Percentiles rank a stretch among this genome's conserved stretches.
phyloP scores from a whole-genome alignment of 1,140 invertebrate species.

The Drosophila insularis region DNA sequence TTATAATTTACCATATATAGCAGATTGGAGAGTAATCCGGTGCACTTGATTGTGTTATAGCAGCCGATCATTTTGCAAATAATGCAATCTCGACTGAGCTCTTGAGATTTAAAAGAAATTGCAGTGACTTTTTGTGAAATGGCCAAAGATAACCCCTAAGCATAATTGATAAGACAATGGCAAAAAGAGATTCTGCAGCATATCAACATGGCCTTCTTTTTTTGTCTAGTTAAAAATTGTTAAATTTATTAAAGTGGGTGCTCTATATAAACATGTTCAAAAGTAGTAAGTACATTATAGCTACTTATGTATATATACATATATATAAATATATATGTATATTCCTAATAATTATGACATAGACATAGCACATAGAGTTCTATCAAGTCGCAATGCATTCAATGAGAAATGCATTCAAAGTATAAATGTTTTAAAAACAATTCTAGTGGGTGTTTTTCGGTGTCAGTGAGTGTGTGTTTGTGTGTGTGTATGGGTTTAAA shows the following conservation, averaged over 20 bases:
- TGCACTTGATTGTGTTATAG: constrained; percentile 70
- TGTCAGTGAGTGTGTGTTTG: constrained; percentile 9
- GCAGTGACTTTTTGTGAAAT: constrained; percentile 30
- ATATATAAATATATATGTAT: constrained; percentile 50
- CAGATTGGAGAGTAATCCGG: constrained; percentile 69
- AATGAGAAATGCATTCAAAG: constrained; percentile 33
- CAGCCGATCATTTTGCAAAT: constrained; percentile 67
- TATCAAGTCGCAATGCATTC: constrained; percentile 57
- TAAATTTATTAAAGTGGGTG: constrained; percentile 25
- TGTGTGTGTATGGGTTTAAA: constrained; percentile 31
- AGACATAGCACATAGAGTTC: constrained; percentile 55
- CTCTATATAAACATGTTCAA: constrained; percentile 44
- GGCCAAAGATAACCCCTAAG: constrained; percentile 42
- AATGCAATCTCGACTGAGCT: constrained; percentile 38
- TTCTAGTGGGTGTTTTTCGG: constrained; percentile 67
- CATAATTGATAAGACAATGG: constrained; percentile 16
- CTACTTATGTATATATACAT: constrained; percentile 36
- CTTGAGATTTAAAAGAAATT: constrained; percentile 52
- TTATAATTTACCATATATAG: constrained; percentile 65
- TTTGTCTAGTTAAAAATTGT: constrained; percentile 9
- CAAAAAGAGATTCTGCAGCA: not conserved
- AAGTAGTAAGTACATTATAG: constrained; percentile 47
- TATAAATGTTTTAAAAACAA: constrained; percentile 62
- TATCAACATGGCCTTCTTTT: not conserved
- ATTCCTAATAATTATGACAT: constrained; percentile 72